Evolutionary conservation across 2,113 vertebrate species (phyloP), one percentile per base, ranked within the genome.

Genomic region (Phalacrocorax aristotelis): DNA sequence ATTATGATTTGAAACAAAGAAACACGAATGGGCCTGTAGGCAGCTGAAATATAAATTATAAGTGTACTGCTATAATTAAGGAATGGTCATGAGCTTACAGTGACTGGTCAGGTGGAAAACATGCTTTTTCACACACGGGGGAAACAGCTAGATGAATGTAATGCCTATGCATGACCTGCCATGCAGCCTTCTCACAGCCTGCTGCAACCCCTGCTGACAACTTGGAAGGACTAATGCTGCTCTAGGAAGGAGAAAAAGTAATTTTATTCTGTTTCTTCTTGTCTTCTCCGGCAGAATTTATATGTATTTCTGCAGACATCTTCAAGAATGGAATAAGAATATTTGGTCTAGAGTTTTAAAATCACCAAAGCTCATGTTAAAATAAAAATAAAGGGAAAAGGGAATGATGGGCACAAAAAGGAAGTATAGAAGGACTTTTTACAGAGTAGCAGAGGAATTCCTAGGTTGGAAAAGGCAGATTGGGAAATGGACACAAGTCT

Each of bases 1-100:
- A 22, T 68, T 90, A 68, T 38, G 21, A 66, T 23, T 89, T 15
- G 32, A 92, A 83, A 49, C 46, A 91, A 71, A 89, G 13, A 13
- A 88, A 71, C 9, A 60, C 7, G 16, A 60, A 26, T 0, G 1
- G 42, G 30, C 20, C 20, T 0, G 0, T 54, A 72, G 32, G 32
- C 32, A 87, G 40, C 27, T 46, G 44, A 40, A 70, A 65, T 19
- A 55, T 27, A 74, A 72, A 72, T 42, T 84, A 49, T 68, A 74
- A 61, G 70, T 57, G 11, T 52, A 57, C 16, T 46, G 83, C 10
- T 49, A 8, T 42, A 90, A 83, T 61, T 79, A 51, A 65, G 46
- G 40, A 65, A 54, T 15, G 17, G 40, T 79, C 27, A 16, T 40
- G 26, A 68, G 12, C 34, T 51, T 70, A 65, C 32, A 70, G 55